Conservation (phyloP, 1,140 invertebrate species). For the Venturia canescens region DNA sequence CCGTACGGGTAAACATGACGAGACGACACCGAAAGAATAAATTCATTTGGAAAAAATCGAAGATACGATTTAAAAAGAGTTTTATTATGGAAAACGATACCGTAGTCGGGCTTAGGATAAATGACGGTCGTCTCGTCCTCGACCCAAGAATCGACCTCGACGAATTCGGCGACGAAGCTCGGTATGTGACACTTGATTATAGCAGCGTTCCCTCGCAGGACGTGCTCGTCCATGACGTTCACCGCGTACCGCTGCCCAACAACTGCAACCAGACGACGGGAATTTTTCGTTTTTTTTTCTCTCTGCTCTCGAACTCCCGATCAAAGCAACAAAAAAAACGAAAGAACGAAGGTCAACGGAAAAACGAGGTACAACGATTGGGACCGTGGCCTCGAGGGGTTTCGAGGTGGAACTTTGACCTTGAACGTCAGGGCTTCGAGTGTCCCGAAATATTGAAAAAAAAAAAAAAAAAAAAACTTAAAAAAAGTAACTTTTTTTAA, state of each 20-base stretch:
- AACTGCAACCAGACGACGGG: slow-evolving; percentile 83
- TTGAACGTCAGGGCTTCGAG: not conserved
- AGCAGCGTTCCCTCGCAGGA: slow-evolving; percentile 91
- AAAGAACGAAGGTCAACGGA: not conserved
- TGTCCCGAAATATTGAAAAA: not conserved
- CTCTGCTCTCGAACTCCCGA: not conserved
- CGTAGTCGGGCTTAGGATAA: slow-evolving; percentile 82
- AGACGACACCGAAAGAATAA: slow-evolving; percentile 12
- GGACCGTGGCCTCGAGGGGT: not conserved
- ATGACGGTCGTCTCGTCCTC: slow-evolving; percentile 85
- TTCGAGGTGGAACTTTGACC: not conserved
- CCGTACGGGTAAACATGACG: not conserved
- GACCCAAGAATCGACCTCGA: slow-evolving; percentile 90
- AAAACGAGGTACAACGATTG: not conserved
- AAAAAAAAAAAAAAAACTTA: not conserved
- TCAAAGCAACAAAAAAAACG: not conserved
- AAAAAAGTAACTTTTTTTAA: too few relatives aligned
- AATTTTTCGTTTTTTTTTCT: slow-evolving; percentile 48
- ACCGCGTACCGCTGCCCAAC: slow-evolving; percentile 92
- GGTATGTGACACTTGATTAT: slow-evolving; percentile 95
- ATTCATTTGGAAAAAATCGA: slow-evolving; percentile 4
- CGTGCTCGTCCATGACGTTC: slow-evolving; percentile 94
- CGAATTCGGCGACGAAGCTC: slow-evolving; percentile 93
- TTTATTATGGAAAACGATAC: slow-evolving; percentile 73
- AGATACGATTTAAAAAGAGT: not conserved